Conservation (phyloP, 2,888 invertebrate genomes). For the Hypomecis atomaria region DNA sequence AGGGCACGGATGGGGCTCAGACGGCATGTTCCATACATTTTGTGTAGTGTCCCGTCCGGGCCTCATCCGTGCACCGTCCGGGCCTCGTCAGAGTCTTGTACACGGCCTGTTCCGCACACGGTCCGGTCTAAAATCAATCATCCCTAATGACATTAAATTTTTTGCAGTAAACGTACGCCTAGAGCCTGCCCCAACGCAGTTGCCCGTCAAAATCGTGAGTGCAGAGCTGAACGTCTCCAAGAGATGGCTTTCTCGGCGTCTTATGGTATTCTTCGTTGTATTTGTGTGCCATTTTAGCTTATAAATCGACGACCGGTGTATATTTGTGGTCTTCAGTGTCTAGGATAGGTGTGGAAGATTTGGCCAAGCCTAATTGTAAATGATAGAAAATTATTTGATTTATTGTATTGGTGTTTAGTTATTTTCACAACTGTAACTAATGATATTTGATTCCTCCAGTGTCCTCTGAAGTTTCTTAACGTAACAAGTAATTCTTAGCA, state of each 20-base stretch:
- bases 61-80: too few species aligned
- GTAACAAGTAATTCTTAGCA: too few species aligned
- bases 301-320: conserved; percentile 40
- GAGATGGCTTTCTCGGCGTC: conserved; percentile 49
- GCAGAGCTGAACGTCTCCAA: conserved; percentile 60
- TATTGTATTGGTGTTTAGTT: too few species aligned
- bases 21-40: too few species aligned
- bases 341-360: conserved; percentile 12
- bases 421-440: too few species aligned
- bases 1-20: too few species aligned
- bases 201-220: conserved; percentile 76
- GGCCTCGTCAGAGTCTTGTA: too few species aligned
- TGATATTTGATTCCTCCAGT: too few species aligned
- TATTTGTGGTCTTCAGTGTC: conserved; percentile 4
- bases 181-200: conserved; percentile 75
- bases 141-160: conserved; percentile 34
- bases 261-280: conserved; percentile 52
- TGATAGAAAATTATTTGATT: background rate
- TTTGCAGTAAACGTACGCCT: conserved; percentile 77
- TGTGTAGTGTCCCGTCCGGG: too few species aligned
- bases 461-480: too few species aligned
- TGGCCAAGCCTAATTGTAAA: conserved; percentile 16
- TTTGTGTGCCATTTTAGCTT: conserved; percentile 57
- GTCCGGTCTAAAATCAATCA: too few species aligned
- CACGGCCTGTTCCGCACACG: too few species aligned